Evolutionary conservation across 1,140 invertebrate species (phyloP), one percentile per base, ranked within the genome.

Genomic region (Drosophila parabipectinata): DNA sequence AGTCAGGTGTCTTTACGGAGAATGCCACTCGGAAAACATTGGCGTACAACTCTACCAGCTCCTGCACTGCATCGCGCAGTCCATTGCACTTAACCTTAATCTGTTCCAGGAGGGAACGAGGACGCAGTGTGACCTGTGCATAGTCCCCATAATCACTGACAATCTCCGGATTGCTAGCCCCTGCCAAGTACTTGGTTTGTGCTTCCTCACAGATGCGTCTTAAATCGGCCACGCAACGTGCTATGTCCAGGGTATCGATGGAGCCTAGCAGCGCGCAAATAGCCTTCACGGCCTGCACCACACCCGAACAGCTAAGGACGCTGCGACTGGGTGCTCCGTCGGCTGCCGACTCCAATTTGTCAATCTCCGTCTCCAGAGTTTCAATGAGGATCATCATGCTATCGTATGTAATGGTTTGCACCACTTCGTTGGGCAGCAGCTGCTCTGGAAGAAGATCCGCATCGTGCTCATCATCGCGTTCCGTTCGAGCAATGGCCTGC

Each of bases 231-330:
- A 98, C 92, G 37, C 96, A 95, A 61, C 95, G 94, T 3, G 95
- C 95, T 2, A 98, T 94, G 81, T 98, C 96, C 47, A 95, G 92
- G 0, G 97, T 98, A 92, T 98, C 97, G 2, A 98, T 94, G 60
- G 95, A 96, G 9, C 97, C 97, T 69, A 98, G 95, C 21, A 98
- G 92, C 24, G 97, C 95, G 90, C 97, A 98, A 7, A 99, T 95
- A 1, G 97, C 97, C 93, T 99, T 99, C 0, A 98, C 96, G 0
- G 97, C 96, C 92, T 99, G 98, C 15, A 96, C 93, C 44, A 98
- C 95, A 15, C 95, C 93, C 64, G 67, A 94, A 83, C 54, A 93
- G 83, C 74, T 92, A 71, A 62, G 74, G 60, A 71, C 94, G 93
- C 90, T 93, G 10, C 93, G 92, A 2, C 93, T 93, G 18, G 93